Evolutionary conservation across 2,113 vertebrate species (phyloP).

Genomic region (Anser cygnoides): DNA sequence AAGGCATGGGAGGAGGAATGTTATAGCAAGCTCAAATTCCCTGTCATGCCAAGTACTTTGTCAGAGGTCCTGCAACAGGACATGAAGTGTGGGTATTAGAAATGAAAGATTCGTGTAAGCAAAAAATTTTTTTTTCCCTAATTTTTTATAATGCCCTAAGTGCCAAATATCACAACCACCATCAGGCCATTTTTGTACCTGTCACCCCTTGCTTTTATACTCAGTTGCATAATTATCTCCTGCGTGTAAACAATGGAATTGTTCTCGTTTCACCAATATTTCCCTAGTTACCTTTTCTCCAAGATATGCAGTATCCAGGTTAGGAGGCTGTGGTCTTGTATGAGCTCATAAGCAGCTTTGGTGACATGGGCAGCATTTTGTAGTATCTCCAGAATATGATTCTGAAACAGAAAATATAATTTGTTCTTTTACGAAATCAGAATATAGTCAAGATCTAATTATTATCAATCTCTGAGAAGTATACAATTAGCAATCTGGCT

Average conservation of each 20-base stretch:
- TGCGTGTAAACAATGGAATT: neutral
- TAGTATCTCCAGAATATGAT: conserved; percentile 85
- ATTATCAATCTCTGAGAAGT: neutral
- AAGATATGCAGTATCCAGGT: conserved; percentile 85
- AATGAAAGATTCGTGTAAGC: neutral
- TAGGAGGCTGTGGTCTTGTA: conserved; percentile 85
- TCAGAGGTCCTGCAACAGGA: neutral
- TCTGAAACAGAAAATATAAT: conserved; percentile 69
- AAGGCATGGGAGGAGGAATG: neutral
- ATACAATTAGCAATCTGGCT: neutral
- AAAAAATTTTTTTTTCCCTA: neutral
- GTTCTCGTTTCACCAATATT: neutral
- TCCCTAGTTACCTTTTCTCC: conserved; percentile 79
- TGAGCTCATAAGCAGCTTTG: conserved; percentile 87
- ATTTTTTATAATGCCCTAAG: neutral
- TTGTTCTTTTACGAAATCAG: neutral
- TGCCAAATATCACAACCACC: neutral
- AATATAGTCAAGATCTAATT: neutral
- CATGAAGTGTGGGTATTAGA: neutral
- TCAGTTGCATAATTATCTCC: neutral
- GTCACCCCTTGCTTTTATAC: neutral
- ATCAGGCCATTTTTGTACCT: neutral
- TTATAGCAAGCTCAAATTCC: neutral
- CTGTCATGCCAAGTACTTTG: neutral
- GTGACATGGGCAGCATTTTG: conserved; percentile 77